Evolutionary conservation across 2,797 vertebrate species (phyloP).

Genomic region (Platalea minor): DNA sequence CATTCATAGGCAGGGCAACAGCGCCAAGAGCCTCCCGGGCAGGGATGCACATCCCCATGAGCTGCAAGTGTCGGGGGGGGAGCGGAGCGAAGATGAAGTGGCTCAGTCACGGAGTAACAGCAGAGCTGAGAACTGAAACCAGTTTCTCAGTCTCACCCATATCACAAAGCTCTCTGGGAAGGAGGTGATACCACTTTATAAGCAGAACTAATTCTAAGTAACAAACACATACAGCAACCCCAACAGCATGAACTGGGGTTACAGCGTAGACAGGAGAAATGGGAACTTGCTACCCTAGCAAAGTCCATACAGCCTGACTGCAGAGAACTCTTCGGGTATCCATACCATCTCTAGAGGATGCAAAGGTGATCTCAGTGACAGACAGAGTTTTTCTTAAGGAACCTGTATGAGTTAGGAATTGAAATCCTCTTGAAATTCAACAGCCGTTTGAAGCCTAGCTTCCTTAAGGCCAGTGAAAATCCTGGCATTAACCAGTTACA

Average conservation of each 20-base stretch:
- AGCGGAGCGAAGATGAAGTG: not conserved
- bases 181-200: accelerated
- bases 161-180: not conserved
- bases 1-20: not conserved
- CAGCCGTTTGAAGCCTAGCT: not conserved
- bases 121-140: not conserved
- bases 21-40: accelerated
- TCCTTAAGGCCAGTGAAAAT: not conserved
- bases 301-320: accelerated
- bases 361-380: too few species aligned
- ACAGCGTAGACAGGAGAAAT: not conserved
- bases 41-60: not conserved
- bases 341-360: not conserved
- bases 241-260: not conserved
- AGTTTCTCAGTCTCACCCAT: accelerated
- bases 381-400: not conserved
- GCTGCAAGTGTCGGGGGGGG: not conserved
- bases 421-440: not conserved
- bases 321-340: not conserved
- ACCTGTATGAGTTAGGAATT: not conserved
- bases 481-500: not conserved
- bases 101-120: accelerated
- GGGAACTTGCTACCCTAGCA: not conserved
- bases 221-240: not conserved
- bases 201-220: not conserved